phyloP scores from a whole-genome alignment of 2,113 vertebrate species.

The Acrocephalus kingi region DNA sequence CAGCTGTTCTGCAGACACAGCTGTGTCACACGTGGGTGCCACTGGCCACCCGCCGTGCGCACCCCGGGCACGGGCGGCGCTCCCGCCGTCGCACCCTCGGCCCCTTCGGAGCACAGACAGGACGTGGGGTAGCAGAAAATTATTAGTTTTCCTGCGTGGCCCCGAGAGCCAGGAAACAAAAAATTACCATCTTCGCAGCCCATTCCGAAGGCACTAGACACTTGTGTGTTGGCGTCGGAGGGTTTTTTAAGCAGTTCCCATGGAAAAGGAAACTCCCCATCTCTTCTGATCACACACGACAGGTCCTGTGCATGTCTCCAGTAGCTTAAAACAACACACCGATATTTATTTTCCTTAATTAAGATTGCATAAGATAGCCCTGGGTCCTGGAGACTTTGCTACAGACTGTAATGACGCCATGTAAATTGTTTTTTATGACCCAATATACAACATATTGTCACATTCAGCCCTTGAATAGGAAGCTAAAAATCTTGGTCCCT shows the following conservation, averaged over 20 bases:
- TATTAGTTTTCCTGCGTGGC: slow-evolving; percentile 25
- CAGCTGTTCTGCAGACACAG: not conserved
- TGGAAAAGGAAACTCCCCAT: slow-evolving; percentile 63
- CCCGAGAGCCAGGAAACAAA: slow-evolving; percentile 74
- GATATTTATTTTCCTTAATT: slow-evolving; percentile 66
- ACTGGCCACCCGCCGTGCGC: not conserved
- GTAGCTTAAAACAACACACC: slow-evolving; percentile 62
- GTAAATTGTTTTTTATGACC: slow-evolving; percentile 64
- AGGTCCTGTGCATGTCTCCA: slow-evolving; percentile 57
- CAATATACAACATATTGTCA: slow-evolving; percentile 61
- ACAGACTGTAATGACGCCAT: slow-evolving; percentile 64
- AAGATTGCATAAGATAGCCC: slow-evolving; percentile 66
- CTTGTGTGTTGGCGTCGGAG: not conserved
- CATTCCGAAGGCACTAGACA: slow-evolving; percentile 15
- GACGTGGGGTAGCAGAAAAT: slow-evolving; percentile 57
- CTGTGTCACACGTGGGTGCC: not conserved
- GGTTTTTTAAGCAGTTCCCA: slow-evolving; percentile 45
- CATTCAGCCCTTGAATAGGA: slow-evolving; percentile 62
- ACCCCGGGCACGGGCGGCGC: not conserved
- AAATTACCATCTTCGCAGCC: slow-evolving; percentile 59
- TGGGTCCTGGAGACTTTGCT: slow-evolving; percentile 57
- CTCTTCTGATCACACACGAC: slow-evolving; percentile 38
- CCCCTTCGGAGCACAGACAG: not conserved
- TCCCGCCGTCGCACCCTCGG: not conserved
- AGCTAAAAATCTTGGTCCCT: slow-evolving; percentile 42